A percentile compares a stretch with the other conserved stretches of the same genome.
Conservation (phyloP, 2,797 vertebrate species). For the Alca torda region DNA sequence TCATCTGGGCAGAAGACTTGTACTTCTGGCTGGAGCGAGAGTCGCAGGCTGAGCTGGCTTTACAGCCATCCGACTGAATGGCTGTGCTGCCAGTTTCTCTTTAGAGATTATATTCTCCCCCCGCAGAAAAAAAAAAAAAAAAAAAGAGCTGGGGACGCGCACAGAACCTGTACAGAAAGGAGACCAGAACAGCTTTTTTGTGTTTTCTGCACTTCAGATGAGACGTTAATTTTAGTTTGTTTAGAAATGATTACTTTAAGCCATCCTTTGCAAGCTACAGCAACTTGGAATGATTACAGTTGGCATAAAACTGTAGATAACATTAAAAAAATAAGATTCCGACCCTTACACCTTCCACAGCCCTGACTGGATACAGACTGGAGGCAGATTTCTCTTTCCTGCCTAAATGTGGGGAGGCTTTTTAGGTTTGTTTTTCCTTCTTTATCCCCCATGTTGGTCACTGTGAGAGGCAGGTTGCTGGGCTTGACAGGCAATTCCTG, state of each 20-base stretch:
- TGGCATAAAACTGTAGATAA: neutral
- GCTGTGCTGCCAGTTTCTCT: neutral
- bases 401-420: neutral
- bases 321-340: neutral
- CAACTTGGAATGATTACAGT: neutral
- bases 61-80: neutral
- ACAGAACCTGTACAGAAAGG: neutral
- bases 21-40: neutral
- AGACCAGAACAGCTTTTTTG: neutral
- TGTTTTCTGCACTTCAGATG: neutral
- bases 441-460: neutral
- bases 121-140: neutral
- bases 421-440: neutral
- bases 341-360: neutral
- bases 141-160: neutral
- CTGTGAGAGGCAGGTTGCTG: neutral
- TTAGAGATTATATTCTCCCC: neutral
- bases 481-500: fast-evolving
- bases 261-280: neutral
- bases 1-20: neutral
- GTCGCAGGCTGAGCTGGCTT: neutral
- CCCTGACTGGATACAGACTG: neutral
- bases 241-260: neutral
- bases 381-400: neutral
- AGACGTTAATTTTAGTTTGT: neutral